A percentile compares a stretch with the other conserved stretches of the same genome.
phyloP scores from a whole-genome alignment of 2,113 vertebrate species.

The Rattus rattus region DNA sequence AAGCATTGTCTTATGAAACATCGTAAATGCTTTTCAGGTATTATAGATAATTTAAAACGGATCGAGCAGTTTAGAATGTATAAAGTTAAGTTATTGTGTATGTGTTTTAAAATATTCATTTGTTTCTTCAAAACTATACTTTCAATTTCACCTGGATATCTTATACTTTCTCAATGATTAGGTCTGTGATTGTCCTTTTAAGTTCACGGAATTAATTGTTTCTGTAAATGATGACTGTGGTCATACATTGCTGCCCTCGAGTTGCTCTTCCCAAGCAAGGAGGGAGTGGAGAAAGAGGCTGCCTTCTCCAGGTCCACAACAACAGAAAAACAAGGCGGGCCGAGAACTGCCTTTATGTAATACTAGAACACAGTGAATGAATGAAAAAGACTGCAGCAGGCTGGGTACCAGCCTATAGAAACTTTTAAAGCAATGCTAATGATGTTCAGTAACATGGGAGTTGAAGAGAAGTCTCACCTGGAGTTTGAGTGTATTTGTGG shows the following conservation, averaged over 20 bases:
- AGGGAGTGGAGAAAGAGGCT: background rate
- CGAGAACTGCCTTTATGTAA: too few species aligned
- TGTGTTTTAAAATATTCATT: background rate
- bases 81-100: constrained; percentile 71
- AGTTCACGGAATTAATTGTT: background rate
- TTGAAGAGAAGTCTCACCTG: background rate
- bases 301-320: background rate
- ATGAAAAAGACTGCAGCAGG: background rate
- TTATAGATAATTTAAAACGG: constrained; percentile 68
- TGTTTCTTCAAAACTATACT: background rate
- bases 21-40: constrained; percentile 72
- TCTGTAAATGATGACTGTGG: background rate
- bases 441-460: background rate
- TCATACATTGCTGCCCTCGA: background rate
- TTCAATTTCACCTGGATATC: background rate
- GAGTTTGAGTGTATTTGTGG: background rate
- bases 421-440: background rate
- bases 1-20: constrained; percentile 43
- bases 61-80: constrained; percentile 75
- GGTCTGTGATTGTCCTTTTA: background rate
- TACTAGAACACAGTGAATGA: background rate
- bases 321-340: background rate
- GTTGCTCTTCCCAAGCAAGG: background rate
- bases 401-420: background rate
- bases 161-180: background rate